These are phyloP conservation scores for Ennomos erosarius DNA, from an alignment of 2,888 invertebrate genomes.

Conservation along the genomic window DNA sequence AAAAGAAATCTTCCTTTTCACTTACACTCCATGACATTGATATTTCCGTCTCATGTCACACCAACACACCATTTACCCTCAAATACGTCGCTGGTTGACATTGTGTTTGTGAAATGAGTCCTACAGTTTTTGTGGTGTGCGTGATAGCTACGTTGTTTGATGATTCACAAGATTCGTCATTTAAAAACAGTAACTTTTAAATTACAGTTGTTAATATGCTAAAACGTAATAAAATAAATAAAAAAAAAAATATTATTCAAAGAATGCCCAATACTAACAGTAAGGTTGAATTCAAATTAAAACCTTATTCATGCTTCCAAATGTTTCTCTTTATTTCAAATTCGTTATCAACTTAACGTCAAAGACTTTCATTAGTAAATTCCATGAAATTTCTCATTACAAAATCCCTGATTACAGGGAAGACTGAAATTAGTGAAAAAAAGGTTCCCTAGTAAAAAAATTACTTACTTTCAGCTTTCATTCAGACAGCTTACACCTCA, in stretches of 20 bases:
- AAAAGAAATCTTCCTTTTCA: constrained; percentile 69
- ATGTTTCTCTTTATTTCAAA: too few species aligned
- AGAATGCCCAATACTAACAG: too few species aligned
- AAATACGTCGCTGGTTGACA: constrained; percentile 68
- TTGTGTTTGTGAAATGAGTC: constrained; percentile 68
- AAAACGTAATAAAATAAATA: too few species aligned
- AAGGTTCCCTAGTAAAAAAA: not conserved
- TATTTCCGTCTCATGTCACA: constrained; percentile 66
- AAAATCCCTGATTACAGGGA: constrained; percentile 11
- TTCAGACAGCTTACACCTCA: not conserved
- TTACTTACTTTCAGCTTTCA: not conserved
- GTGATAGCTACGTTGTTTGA: constrained; percentile 55
- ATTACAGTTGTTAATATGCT: too few species aligned
- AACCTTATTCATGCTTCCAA: too few species aligned
- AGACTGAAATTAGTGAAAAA: constrained; percentile 13
- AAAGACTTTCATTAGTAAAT: constrained; percentile 12
- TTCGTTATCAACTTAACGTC: not conserved
- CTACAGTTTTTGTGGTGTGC: constrained; percentile 53
- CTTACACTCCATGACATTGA: constrained; percentile 53
- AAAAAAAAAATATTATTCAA: too few species aligned
- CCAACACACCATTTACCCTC: constrained; percentile 70
- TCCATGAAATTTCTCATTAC: constrained; percentile 9
- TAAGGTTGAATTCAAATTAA: too few species aligned
- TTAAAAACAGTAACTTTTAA: constrained; percentile 24
- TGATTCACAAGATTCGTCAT: constrained; percentile 49